phyloP scores from a whole-genome alignment of 2,888 invertebrate genomes.

The Drosophila glabriapex region DNA sequence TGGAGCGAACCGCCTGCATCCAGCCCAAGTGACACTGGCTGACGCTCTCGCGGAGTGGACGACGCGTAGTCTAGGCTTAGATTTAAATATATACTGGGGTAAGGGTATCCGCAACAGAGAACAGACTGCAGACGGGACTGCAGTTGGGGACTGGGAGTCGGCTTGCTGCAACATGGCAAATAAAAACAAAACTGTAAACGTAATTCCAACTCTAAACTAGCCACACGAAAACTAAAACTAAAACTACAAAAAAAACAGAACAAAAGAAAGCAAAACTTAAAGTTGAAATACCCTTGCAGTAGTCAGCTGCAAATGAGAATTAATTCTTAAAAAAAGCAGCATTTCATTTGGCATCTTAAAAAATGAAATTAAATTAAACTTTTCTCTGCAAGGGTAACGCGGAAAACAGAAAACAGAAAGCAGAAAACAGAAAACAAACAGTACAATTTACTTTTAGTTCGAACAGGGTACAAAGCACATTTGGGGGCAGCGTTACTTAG shows the following conservation, averaged over 20 bases:
- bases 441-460: conserved; percentile 75
- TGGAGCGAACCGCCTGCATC: conserved; percentile 83
- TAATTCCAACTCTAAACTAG: conserved; percentile 68
- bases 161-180: conserved; percentile 68
- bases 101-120: conserved; percentile 24
- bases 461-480: conserved; percentile 52
- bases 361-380: not conserved
- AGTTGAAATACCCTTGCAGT: not conserved
- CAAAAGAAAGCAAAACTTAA: not conserved
- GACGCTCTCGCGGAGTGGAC: conserved; percentile 54
- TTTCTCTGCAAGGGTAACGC: not conserved
- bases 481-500: conserved; percentile 68
- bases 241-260: not conserved
- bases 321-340: too few species aligned
- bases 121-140: not conserved
- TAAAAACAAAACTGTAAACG: conserved; percentile 31
- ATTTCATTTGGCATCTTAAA: not conserved
- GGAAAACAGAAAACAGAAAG: not conserved
- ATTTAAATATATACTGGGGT: conserved; percentile 8
- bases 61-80: conserved; percentile 21
- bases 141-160: conserved; percentile 5
- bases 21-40: conserved; percentile 83
- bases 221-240: conserved; percentile 18
- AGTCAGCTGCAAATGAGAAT: not conserved
- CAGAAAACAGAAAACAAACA: conserved; percentile 34